Evolutionary conservation across 2,888 invertebrate species (phyloP).

Genomic region (Pasiphila rectangulata): DNA sequence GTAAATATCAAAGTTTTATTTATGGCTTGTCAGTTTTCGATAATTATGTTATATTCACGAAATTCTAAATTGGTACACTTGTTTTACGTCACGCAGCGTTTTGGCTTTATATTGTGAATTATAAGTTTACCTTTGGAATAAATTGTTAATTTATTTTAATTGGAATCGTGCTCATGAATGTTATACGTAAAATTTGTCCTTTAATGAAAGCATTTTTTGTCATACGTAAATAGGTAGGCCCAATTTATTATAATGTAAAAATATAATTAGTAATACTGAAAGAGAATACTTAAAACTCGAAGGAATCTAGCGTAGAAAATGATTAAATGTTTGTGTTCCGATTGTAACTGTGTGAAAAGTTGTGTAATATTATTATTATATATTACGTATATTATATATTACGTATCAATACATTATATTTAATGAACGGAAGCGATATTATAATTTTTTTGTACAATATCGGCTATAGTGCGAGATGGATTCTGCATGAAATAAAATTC

Average conservation of each 20-base stretch:
- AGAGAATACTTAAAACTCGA: conserved; percentile 73
- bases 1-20: conserved; percentile 66
- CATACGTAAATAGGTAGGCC: conserved; percentile 79
- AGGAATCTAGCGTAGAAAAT: conserved; percentile 69
- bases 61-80: conserved; percentile 56
- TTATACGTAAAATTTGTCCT: conserved; percentile 71
- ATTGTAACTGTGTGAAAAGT: conserved; percentile 75
- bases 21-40: conserved; percentile 46
- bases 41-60: conserved; percentile 37
- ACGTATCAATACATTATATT: conserved; percentile 61
- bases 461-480: conserved; percentile 76
- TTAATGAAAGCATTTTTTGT: conserved; percentile 71
- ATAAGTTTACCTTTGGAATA: conserved; percentile 48
- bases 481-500: conserved; percentile 80
- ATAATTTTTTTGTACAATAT: conserved; percentile 80
- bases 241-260: conserved; percentile 78
- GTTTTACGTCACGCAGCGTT: conserved; percentile 57
- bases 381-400: no score
- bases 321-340: conserved; percentile 77
- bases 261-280: conserved; percentile 69
- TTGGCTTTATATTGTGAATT: conserved; percentile 49
- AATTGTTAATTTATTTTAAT: conserved; percentile 66
- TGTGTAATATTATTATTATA: conserved; percentile 73
- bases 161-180: conserved; percentile 69
- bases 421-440: conserved; percentile 66